Base-by-base conservation (phyloP, 2,888 invertebrate genomes). In the Dasysyrphus tricinctus region DNA sequence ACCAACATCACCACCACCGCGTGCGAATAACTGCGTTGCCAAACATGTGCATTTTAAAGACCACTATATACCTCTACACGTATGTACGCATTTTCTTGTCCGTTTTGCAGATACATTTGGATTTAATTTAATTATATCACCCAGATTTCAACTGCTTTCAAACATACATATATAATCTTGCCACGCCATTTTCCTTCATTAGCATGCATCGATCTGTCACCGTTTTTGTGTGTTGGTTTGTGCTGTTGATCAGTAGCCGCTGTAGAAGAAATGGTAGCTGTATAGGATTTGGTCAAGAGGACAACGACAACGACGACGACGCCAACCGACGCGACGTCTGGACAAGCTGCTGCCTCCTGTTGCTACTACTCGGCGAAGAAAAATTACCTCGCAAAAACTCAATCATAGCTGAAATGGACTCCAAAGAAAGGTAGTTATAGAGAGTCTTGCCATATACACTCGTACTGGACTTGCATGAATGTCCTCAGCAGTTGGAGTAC, bases 171-270 rank as follows among this genome's bases (percentile, higher is more conserved):
- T 73, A 77, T 82, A 77, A 77, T 85, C 79, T 79, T 69, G 74
- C 67, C 74, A 79, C 74, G 80, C 61, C 73, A 80, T 51, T 80
- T 80, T 85, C 80, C 77, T 76, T 80, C 80, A 85, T 85, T 85
- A 85, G 80, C 77, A 85, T 85, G 80, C 73, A 61, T 80, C 84
- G 73, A 80, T 85, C 84, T 77, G 80, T 80, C 83, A 84, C 83
- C 75, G 70, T 74, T 74, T 63, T 80, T 63, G 42, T 73, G 37
- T 59, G 61, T 19, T 69, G 59, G n/a, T 24, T 16, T 56, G 24
- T 24, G n/a, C n/a, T n/a, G 19, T 56, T 61, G 56, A n/a, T 16
- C 37, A n/a, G 61, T 16, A 42, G 56, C 51, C 6, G 51, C 67
- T 16, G 78, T 67, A 19, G 49, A 29, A 54, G 65, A 61, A 24